Evolutionary conservation across 2,888 invertebrate species (phyloP), one percentile per base, ranked within the genome.

Genomic region (Hemistola chrysoprasaria): DNA sequence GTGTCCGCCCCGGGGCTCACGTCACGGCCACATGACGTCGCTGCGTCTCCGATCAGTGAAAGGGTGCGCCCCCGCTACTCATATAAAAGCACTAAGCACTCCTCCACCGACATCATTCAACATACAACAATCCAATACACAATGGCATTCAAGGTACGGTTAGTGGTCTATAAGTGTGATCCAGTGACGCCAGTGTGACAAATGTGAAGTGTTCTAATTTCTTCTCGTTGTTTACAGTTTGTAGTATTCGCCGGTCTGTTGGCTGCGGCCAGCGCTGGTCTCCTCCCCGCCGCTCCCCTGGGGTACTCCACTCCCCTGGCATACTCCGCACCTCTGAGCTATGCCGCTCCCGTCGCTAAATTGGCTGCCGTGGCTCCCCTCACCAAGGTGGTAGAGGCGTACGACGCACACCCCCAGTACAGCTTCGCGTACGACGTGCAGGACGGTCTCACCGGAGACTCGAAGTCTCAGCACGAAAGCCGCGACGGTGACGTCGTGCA

Each of bases 361-460:
- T 67, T 72, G 31, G 60, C 72, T 27, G 65, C 70, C 28, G 53
- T 56, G 23, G 65, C 72, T 4, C 69, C 75, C 28, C 59, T 69
- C 34, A 71, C 71, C 22, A 71, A 43, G 62, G 67, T 65, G 47
- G 78, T 79, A 40, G 68, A 83, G 53, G 63, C 69, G 24, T 74
- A 79, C 69, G 68, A 81, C 72, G 45, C 63, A 26, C 56, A 80
- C 59, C 71, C 85, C 40, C 59, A 73, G 47, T 76, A 91, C 79
- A 85, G 82, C 62, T 91, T 85, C 74, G 83, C 89, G 0, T 91
- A 91, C 69, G 90, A 90, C 49, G 90, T 91, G 6, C 90, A 91
- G 57, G 91, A 91, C 53, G 74, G 81, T 46, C 72, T 90, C 33
- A 91, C 91, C 50, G 83, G 83, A 0, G 83, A 84, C 68, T 80